phyloP scores from a whole-genome alignment of 2,113 vertebrate genomes.

The Chaenogobius annularis region DNA sequence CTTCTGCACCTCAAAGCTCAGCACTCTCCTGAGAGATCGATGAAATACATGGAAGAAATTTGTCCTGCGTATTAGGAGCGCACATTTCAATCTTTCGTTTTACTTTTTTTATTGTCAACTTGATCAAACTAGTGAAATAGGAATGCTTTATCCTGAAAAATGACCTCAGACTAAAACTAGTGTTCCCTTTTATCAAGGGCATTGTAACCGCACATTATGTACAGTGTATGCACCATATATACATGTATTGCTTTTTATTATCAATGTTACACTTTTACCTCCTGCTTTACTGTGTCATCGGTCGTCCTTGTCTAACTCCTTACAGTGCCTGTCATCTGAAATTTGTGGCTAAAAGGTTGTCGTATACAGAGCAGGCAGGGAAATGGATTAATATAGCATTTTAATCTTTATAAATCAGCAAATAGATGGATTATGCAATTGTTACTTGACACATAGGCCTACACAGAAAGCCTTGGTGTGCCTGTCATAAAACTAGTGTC shows the following conservation, averaged over 20 bases:
- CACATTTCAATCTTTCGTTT: conserved; percentile 44
- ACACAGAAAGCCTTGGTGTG: background rate
- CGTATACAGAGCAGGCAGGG: conserved; percentile 8
- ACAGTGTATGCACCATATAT: conserved; percentile 39
- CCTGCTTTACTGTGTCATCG: conserved; percentile 5
- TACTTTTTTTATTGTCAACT: conserved; percentile 12
- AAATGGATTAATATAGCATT: conserved; percentile 3
- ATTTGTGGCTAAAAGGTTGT: conserved; percentile 12
- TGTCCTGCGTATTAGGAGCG: conserved; percentile 29
- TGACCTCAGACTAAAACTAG: conserved; percentile 47
- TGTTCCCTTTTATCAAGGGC: conserved; percentile 33
- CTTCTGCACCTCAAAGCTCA: conserved; percentile 29
- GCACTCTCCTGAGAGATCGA: conserved; percentile 7
- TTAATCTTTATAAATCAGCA: conserved; percentile 5
- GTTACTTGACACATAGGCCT: conserved; percentile 14
- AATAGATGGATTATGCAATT: conserved; percentile 29
- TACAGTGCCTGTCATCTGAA: conserved; percentile 58
- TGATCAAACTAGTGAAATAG: conserved; percentile 18
- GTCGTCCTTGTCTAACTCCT: conserved; percentile 25
- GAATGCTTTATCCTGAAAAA: conserved; percentile 21
- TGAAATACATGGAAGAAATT: conserved; percentile 17
- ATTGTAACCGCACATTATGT: conserved; percentile 21
- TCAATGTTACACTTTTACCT: conserved; percentile 29
- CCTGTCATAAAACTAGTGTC: background rate
- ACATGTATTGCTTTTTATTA: conserved; percentile 48